phyloP scores from a whole-genome alignment of 1,140 invertebrate genomes.

The Drosophila ercepeae region DNA sequence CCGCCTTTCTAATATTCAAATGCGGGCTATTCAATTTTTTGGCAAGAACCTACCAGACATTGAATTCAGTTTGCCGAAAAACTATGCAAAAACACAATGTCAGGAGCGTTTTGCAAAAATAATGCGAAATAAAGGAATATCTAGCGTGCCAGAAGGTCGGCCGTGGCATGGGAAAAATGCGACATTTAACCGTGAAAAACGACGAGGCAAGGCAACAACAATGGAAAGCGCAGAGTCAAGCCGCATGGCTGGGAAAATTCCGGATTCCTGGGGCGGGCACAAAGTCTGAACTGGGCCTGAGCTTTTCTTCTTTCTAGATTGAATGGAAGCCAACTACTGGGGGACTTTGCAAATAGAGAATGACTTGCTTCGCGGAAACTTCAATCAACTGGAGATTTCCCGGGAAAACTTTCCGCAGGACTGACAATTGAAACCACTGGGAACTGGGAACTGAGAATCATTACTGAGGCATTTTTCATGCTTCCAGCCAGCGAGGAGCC shows the following conservation, averaged over 20 bases:
- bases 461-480: background rate
- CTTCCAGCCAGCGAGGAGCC: background rate
- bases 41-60: background rate
- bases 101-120: background rate
- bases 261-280: background rate
- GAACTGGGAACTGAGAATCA: background rate
- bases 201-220: background rate
- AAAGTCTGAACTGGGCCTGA: background rate
- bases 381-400: constrained; percentile 21
- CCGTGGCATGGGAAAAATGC: constrained; percentile 1
- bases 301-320: background rate
- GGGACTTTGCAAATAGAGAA: background rate
- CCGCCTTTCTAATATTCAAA: background rate
- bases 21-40: background rate
- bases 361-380: constrained; percentile 19
- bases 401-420: background rate
- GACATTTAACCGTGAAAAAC: constrained; percentile 2
- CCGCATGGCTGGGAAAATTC: background rate
- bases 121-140: background rate
- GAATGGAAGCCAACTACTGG: background rate
- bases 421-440: background rate
- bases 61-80: background rate
- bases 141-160: background rate
- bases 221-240: background rate
- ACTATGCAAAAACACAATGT: background rate